phyloP scores from a whole-genome alignment of 2,888 invertebrate genomes.

The Tenthredo livida region DNA sequence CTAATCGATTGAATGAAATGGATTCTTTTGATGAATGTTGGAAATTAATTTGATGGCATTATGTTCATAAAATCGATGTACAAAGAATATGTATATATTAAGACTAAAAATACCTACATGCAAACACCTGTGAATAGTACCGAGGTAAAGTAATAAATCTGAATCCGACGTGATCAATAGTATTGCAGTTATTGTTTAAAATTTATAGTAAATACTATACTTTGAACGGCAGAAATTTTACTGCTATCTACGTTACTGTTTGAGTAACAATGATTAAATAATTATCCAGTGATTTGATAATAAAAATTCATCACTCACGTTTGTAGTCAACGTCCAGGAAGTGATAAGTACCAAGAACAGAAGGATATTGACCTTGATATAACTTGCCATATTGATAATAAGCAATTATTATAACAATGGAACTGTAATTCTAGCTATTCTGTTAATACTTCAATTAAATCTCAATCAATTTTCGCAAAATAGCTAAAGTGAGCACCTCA shows the following conservation, averaged over 20 bases:
- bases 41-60: not conserved
- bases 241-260: not conserved
- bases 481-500: not conserved
- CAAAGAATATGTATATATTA: not conserved
- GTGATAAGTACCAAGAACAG: slow-evolving; percentile 35
- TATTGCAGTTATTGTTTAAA: not conserved
- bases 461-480: not conserved
- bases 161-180: not conserved
- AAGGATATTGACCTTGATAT: slow-evolving; percentile 17
- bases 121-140: not conserved
- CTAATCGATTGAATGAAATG: not conserved
- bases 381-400: not conserved
- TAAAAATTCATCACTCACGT: slow-evolving; percentile 43
- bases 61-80: not conserved
- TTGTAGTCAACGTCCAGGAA: slow-evolving; percentile 33
- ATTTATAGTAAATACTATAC: not conserved
- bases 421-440: not conserved
- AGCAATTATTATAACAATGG: not conserved
- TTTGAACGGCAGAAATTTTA: not conserved
- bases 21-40: not conserved
- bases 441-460: not conserved
- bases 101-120: not conserved
- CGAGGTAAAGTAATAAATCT: not conserved
- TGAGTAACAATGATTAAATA: slow-evolving; percentile 1
- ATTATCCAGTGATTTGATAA: not conserved